These are phyloP conservation scores for Plectrocnemia conspersa DNA, from an alignment of 1,140 invertebrate species.

Conservation along the genomic window DNA sequence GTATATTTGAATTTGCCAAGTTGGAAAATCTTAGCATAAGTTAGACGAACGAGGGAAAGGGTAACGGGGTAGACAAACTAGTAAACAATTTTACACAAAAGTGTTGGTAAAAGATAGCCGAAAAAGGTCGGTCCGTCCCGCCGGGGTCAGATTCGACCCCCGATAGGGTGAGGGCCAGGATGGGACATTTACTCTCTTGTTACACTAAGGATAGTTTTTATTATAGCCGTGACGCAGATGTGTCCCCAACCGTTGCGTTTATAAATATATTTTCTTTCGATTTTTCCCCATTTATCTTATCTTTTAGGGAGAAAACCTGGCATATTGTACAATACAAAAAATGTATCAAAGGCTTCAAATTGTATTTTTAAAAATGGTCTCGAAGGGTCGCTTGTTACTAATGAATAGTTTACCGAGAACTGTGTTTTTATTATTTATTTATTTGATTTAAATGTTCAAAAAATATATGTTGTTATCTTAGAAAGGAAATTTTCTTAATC, in stretches of 20 bases:
- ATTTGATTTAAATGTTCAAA: no score
- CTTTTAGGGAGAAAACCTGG: no score
- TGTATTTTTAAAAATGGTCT: no score
- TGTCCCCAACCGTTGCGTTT: constrained; percentile 26
- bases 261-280: constrained; percentile 31
- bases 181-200: constrained; percentile 34
- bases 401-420: no score
- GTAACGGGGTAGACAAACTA: constrained; percentile 21
- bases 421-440: no score
- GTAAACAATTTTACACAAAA: constrained; percentile 33
- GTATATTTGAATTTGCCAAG: no score
- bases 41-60: constrained; percentile 9
- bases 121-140: constrained; percentile 11
- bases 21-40: constrained; percentile 6
- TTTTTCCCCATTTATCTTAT: constrained; percentile 17
- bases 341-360: no score
- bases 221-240: constrained; percentile 33
- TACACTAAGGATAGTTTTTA: constrained; percentile 34
- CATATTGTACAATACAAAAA: no score
- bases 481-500: no score
- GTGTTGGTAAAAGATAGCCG: constrained; percentile 26
- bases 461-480: no score
- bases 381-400: no score
- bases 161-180: constrained; percentile 18
- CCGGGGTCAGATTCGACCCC: constrained; percentile 1